Percentiles rank a stretch among this genome's conserved stretches.
phyloP scores from a whole-genome alignment of 2,888 invertebrate genomes.

The Drosophila flavopinicola region DNA sequence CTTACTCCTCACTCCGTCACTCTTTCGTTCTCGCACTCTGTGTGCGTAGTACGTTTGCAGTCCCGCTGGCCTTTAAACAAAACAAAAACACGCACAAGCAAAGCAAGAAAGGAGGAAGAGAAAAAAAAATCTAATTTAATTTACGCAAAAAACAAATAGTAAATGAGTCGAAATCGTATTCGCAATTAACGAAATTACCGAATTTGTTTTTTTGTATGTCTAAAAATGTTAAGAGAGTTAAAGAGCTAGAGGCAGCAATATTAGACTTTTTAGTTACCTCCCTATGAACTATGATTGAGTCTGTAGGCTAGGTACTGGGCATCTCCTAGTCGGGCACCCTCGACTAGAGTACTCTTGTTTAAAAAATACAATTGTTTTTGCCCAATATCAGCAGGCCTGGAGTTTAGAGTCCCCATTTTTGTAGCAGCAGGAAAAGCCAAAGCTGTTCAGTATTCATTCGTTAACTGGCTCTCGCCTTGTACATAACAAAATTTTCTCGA shows the following conservation, averaged over 20 bases:
- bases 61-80: conserved; percentile 34
- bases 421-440: background rate
- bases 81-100: conserved; percentile 12
- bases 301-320: too few species aligned
- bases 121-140: conserved; percentile 8
- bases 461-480: conserved; percentile 15
- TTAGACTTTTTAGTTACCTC: too few species aligned
- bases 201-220: too few species aligned
- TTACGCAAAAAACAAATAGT: background rate
- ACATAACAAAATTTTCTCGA: conserved; percentile 34
- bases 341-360: too few species aligned
- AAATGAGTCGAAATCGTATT: conserved; percentile 23
- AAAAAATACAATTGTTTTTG: background rate
- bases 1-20: conserved; percentile 22
- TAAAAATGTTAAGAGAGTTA: too few species aligned
- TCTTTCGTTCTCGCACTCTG: conserved; percentile 22
- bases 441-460: conserved; percentile 14
- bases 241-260: too few species aligned
- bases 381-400: conserved; percentile 13
- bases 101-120: conserved; percentile 9
- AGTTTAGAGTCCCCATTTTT: background rate
- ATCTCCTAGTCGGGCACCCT: too few species aligned
- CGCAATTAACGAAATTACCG: background rate
- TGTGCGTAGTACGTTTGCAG: conserved; percentile 28
- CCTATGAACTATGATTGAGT: too few species aligned